These are phyloP conservation scores for Platorchestia sp. DNA, from an alignment of 1,140 invertebrate species.

Conservation along the genomic window DNA sequence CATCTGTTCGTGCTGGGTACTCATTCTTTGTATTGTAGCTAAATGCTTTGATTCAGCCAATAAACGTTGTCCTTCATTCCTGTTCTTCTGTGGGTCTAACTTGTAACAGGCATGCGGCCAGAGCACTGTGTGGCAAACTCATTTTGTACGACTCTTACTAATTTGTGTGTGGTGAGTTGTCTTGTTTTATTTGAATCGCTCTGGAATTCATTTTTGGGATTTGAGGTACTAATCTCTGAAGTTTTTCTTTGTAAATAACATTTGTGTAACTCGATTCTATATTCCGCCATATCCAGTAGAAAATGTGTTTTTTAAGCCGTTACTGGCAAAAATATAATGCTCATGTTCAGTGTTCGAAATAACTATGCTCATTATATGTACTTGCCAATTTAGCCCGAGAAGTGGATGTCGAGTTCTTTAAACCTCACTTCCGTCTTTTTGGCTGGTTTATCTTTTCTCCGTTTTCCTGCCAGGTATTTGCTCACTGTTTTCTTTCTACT, in stretches of 20 bases:
- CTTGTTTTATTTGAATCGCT: neutral
- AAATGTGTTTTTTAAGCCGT: neutral
- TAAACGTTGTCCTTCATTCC: neutral
- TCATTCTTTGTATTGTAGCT: neutral
- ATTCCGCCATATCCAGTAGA: neutral
- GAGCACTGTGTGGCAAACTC: neutral
- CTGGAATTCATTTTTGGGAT: neutral
- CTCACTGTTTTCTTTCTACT: neutral
- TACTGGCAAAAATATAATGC: neutral
- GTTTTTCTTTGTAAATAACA: no score
- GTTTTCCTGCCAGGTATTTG: neutral
- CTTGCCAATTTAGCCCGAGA: neutral
- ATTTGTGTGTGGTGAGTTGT: neutral
- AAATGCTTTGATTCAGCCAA: neutral
- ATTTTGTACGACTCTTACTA: neutral
- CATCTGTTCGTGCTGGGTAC: neutral
- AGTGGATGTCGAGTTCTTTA: neutral
- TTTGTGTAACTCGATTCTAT: neutral
- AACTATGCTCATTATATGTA: neutral
- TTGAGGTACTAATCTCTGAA: neutral
- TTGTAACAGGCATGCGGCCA: neutral
- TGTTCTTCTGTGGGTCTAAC: neutral
- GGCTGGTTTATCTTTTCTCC: no score
- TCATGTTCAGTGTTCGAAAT: neutral
- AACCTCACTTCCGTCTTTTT: neutral